Evolutionary conservation across 2,797 vertebrate species (phyloP).

Genomic region (Phrynocephalus guinanensis): DNA sequence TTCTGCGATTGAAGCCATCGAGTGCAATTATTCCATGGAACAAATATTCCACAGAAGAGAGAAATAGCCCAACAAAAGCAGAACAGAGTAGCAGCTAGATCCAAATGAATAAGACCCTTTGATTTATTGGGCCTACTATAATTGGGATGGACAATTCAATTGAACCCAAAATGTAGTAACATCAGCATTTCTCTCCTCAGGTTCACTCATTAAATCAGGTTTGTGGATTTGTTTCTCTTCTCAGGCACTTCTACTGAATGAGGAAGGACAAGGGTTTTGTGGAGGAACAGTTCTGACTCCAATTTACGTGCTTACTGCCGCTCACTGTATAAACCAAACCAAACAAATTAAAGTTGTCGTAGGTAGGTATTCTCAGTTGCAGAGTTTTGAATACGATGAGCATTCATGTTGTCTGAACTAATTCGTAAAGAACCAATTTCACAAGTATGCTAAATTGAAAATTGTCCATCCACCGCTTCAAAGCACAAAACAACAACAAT

Average conservation of each 20-base stretch:
- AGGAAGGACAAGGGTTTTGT: slow-evolving; percentile 85
- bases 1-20: neutral
- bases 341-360: slow-evolving; percentile 83
- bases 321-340: slow-evolving; percentile 90
- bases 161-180: neutral
- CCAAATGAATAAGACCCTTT: neutral
- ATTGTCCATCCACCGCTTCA: no score
- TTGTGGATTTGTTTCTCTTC: neutral
- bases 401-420: no score
- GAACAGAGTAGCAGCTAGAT: no score
- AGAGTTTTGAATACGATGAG: no score
- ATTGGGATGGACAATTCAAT: no score
- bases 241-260: slow-evolving; percentile 89
- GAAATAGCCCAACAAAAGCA: neutral
- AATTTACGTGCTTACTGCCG: slow-evolving; percentile 87
- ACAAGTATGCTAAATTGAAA: no score
- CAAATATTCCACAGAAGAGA: neutral
- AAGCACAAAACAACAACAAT: no score
- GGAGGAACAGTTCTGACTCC: slow-evolving; percentile 90
- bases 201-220: neutral
- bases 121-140: no score
- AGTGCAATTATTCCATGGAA: neutral
- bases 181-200: neutral
- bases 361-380: slow-evolving; percentile 77
- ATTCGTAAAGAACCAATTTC: no score